A percentile compares a stretch with the other conserved stretches of the same genome.
Conservation (phyloP, 2,888 invertebrate genomes). For the Diarsia dahlii region DNA sequence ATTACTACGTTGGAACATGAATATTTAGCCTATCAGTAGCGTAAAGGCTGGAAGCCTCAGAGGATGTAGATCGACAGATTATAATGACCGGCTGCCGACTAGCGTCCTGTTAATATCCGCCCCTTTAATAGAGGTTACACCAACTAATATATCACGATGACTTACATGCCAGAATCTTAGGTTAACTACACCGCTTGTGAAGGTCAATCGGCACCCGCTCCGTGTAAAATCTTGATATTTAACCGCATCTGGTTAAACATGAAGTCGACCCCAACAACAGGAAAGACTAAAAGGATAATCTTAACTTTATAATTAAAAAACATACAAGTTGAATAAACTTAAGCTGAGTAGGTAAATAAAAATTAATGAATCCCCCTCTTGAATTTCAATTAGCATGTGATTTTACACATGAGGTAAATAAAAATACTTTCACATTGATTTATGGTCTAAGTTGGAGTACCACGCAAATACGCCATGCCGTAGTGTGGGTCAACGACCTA, state of each 20-base stretch:
- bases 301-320: constrained; percentile 14
- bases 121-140: constrained; percentile 62
- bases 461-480: constrained; percentile 66
- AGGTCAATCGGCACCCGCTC: constrained; percentile 31
- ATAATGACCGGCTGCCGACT: constrained; percentile 57
- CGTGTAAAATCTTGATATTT: constrained; percentile 9
- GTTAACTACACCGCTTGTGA: constrained; percentile 38
- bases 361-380: constrained; percentile 39
- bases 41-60: constrained; percentile 47
- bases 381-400: constrained; percentile 57
- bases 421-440: constrained; percentile 68
- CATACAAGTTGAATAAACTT: constrained; percentile 31
- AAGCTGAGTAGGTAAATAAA: constrained; percentile 13
- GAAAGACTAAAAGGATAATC: constrained; percentile 6
- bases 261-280: constrained; percentile 7
- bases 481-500: constrained; percentile 63
- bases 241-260: constrained; percentile 18
- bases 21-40: constrained; percentile 29
- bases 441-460: constrained; percentile 60
- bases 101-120: constrained; percentile 65
- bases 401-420: constrained; percentile 59
- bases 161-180: constrained; percentile 25
- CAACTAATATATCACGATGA: constrained; percentile 49
- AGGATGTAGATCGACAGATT: constrained; percentile 66
- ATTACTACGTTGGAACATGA: constrained; percentile 23